phyloP scores from a whole-genome alignment of 1,140 invertebrate species.

The Drosophila dunni region DNA sequence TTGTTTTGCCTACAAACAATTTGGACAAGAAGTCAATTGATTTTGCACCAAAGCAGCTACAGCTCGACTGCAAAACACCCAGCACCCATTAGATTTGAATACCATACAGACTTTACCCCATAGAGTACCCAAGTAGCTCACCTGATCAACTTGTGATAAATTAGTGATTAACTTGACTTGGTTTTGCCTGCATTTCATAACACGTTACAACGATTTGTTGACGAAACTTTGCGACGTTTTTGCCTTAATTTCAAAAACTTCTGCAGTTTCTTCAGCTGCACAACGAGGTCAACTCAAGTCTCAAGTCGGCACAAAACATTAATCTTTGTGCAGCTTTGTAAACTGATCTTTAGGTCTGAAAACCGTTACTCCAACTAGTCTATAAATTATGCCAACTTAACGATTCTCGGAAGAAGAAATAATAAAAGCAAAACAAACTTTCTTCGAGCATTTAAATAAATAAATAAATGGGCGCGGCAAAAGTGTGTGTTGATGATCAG shows the following conservation, averaged over 20 bases:
- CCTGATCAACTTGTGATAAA: background rate
- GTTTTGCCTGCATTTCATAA: background rate
- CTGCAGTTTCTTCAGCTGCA: constrained; percentile 17
- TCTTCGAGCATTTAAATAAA: constrained; percentile 18
- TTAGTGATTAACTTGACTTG: background rate
- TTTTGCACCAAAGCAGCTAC: too few species aligned
- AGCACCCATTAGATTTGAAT: too few species aligned
- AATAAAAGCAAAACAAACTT: constrained; percentile 29
- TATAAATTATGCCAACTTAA: constrained; percentile 49
- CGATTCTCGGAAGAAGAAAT: constrained; percentile 27
- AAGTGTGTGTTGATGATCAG: constrained; percentile 23
- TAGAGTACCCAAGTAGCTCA: background rate
- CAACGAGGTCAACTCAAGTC: constrained; percentile 17
- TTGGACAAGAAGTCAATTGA: too few species aligned
- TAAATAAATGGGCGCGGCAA: constrained; percentile 24
- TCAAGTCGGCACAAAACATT: constrained; percentile 1
- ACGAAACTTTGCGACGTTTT: background rate
- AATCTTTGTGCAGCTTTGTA: constrained; percentile 24
- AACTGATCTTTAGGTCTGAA: constrained; percentile 7
- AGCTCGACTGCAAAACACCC: too few species aligned
- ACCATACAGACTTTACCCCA: too few species aligned
- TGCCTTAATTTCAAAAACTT: background rate
- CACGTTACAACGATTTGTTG: background rate
- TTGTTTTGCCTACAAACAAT: constrained; percentile 1
- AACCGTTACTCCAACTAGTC: background rate